Evolutionary conservation across 2,888 invertebrate species (phyloP).

Genomic region (Alloplasta piceator): DNA sequence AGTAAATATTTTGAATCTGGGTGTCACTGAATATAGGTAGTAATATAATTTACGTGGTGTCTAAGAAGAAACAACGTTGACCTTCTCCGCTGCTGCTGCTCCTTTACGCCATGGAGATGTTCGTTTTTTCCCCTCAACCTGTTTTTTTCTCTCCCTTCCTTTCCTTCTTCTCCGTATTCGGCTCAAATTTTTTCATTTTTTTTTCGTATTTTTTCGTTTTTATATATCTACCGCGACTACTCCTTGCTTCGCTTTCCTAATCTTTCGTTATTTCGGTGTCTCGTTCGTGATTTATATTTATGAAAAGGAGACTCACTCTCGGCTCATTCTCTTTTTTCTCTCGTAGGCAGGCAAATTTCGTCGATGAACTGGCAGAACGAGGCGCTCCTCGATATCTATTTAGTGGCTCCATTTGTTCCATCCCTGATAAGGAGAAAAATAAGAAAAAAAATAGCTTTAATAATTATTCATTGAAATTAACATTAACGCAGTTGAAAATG

Average conservation of each 20-base stretch:
- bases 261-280: constrained; percentile 29
- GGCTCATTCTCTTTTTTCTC: constrained; percentile 13
- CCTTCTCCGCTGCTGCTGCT: constrained; percentile 54
- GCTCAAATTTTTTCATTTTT: constrained; percentile 40
- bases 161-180: constrained; percentile 47
- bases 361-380: constrained; percentile 31
- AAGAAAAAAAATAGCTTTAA: constrained; percentile 9
- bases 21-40: constrained; percentile 73
- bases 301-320: constrained; percentile 61
- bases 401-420: constrained; percentile 85
- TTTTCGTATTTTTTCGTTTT: constrained; percentile 41
- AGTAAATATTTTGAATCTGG: constrained; percentile 78
- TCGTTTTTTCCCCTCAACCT: constrained; percentile 26
- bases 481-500: no score
- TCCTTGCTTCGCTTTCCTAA: constrained; percentile 10
- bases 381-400: constrained; percentile 50
- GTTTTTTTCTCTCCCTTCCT: constrained; percentile 12
- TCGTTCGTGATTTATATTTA: constrained; percentile 48
- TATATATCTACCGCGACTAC: constrained; percentile 46
- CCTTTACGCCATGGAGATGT: constrained; percentile 59
- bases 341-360: constrained; percentile 22
- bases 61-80: constrained; percentile 67
- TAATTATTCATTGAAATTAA: background rate
- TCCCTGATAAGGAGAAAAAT: constrained; percentile 82
- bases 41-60: constrained; percentile 71